phyloP scores from a whole-genome alignment of 2,888 invertebrate genomes.

The Zygothrica quintamaculata region DNA sequence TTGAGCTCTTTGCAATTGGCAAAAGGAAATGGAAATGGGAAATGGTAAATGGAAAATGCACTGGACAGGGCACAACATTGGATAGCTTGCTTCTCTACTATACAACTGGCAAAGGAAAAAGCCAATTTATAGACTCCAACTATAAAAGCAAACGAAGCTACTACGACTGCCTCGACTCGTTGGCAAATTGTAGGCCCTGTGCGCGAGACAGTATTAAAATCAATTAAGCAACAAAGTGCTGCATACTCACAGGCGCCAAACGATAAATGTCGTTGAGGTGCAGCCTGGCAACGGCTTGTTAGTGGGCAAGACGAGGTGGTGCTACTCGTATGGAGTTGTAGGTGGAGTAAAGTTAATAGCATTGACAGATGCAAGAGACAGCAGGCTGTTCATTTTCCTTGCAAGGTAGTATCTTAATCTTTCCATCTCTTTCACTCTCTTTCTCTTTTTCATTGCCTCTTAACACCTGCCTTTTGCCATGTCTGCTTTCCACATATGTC shows the following conservation, averaged over 20 bases:
- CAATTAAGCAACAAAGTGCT: conserved; percentile 82
- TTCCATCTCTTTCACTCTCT: neutral
- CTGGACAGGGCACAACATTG: conserved; percentile 13
- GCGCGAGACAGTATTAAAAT: conserved; percentile 75
- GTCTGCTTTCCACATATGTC: neutral
- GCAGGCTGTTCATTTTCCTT: conserved; percentile 43
- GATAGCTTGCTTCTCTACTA: too few species aligned
- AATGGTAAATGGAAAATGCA: conserved; percentile 36
- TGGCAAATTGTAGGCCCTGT: conserved; percentile 57
- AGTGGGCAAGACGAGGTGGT: conserved; percentile 1
- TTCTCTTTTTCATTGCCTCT: neutral
- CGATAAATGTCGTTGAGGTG: conserved; percentile 67
- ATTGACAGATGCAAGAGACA: conserved; percentile 71
- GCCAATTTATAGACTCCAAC: conserved; percentile 74
- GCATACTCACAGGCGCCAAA: conserved; percentile 64
- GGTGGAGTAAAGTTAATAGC: conserved; percentile 65
- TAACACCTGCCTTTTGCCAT: neutral
- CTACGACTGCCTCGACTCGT: too few species aligned
- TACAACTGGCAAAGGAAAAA: conserved; percentile 67
- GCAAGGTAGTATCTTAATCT: conserved; percentile 46
- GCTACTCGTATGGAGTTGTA: neutral
- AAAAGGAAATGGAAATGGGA: conserved; percentile 72
- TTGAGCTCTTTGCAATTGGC: conserved; percentile 63
- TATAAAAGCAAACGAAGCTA: conserved; percentile 32
- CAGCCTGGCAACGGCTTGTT: conserved; percentile 19